Evolutionary conservation across 1,140 invertebrate species (phyloP).

Genomic region (Arctopsyche grandis): DNA sequence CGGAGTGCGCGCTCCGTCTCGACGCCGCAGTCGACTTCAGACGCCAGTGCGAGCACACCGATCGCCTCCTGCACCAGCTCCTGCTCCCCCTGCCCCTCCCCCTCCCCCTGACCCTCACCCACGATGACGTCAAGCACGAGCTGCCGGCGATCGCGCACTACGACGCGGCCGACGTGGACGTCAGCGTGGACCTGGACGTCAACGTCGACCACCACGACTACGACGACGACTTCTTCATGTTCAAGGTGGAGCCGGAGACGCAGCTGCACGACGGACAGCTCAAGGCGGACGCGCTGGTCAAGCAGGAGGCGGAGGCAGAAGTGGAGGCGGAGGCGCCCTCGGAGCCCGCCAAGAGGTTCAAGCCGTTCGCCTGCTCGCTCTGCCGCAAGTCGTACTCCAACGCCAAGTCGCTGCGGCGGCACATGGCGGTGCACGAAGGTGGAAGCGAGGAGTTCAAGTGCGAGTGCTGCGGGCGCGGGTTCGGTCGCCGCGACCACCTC

Average conservation of each 20-base stretch:
- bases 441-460: constrained; percentile 62
- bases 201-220: constrained; percentile 16
- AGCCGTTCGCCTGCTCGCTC: constrained; percentile 56
- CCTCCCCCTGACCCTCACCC: background rate
- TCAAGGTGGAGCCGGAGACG: constrained; percentile 38
- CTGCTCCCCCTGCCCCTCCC: background rate
- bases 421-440: constrained; percentile 58
- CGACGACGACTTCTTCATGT: constrained; percentile 20
- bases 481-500: background rate
- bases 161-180: background rate
- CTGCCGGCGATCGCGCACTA: background rate
- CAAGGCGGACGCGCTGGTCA: background rate
- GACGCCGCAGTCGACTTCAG: constrained; percentile 41
- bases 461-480: constrained; percentile 51
- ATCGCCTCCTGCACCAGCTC: constrained; percentile 37
- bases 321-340: background rate
- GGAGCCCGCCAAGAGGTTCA: background rate
- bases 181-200: background rate
- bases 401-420: constrained; percentile 60
- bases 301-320: background rate
- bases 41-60: constrained; percentile 40
- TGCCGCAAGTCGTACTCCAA: constrained; percentile 59
- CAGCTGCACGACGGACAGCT: constrained; percentile 15
- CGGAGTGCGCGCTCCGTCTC: constrained; percentile 35
- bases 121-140: constrained; percentile 26